These are phyloP conservation scores for Acipenser oxyrinchus DNA, from an alignment of 2,797 vertebrate genomes.

Conservation along the genomic window DNA sequence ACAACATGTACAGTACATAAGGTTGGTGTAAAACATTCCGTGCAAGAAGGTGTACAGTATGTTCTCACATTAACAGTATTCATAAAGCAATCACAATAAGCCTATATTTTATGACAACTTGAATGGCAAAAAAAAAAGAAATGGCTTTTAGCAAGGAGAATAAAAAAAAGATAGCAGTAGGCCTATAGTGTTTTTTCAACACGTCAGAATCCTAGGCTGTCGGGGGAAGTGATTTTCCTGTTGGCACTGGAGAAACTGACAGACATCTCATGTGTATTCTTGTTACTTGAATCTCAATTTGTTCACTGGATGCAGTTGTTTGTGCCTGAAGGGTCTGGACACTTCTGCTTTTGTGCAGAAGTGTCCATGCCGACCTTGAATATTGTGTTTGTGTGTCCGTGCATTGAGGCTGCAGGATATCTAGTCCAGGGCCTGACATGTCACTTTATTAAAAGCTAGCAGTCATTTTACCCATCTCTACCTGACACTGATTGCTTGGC, in stretches of 20 bases:
- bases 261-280: conserved; percentile 4
- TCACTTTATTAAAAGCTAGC: conserved; percentile 30
- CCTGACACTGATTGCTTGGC: conserved; percentile 38
- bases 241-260: not conserved
- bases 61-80: too few relatives aligned
- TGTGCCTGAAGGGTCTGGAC: not conserved
- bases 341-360: too few relatives aligned
- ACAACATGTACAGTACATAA: too few relatives aligned
- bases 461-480: conserved; percentile 26
- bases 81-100: too few relatives aligned
- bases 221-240: not conserved
- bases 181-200: not conserved
- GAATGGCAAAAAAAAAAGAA: too few relatives aligned
- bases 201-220: not conserved
- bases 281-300: conserved; percentile 7
- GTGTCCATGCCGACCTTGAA: conserved; percentile 3
- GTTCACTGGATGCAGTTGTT: not conserved
- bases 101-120: too few relatives aligned
- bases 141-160: too few relatives aligned
- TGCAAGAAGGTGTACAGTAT: too few relatives aligned
- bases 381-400: not conserved
- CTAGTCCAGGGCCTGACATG: conserved; percentile 10
- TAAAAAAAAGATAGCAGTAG: not conserved
- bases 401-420: conserved; percentile 8
- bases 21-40: too few relatives aligned